A percentile compares a stretch with the other conserved stretches of the same genome.
These are phyloP conservation scores for Caranx melampygus DNA, from an alignment of 2,113 vertebrate species.

Conservation along the genomic window DNA sequence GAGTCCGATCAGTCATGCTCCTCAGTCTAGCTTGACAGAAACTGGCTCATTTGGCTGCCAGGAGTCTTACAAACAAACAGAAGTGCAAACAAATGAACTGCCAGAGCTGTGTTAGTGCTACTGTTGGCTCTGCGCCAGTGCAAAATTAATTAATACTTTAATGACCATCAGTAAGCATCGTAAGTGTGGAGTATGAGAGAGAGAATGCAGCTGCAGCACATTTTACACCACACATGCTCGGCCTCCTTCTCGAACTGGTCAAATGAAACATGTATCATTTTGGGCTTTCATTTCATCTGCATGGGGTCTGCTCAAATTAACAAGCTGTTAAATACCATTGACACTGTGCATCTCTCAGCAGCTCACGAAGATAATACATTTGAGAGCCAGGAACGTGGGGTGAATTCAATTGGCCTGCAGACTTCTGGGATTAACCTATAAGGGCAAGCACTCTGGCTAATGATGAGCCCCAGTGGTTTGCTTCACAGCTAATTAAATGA, in stretches of 20 bases:
- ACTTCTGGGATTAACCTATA: conserved; percentile 42
- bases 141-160: background rate
- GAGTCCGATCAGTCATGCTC: background rate
- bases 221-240: background rate
- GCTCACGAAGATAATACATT: conserved; percentile 34
- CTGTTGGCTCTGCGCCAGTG: background rate
- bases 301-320: conserved; percentile 50
- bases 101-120: background rate
- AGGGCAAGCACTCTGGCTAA: conserved; percentile 46
- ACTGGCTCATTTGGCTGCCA: background rate
- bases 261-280: conserved; percentile 23
- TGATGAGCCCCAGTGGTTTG: conserved; percentile 45
- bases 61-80: background rate
- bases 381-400: background rate
- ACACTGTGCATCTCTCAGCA: conserved; percentile 37
- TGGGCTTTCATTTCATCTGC: conserved; percentile 15
- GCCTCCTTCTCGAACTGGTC: conserved; percentile 20
- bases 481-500: conserved; percentile 59
- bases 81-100: conserved; percentile 13
- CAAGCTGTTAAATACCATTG: conserved; percentile 52
- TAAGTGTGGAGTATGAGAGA: background rate
- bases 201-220: background rate
- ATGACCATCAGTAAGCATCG: conserved; percentile 3
- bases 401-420: conserved; percentile 42
- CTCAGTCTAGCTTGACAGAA: background rate